Conservation (phyloP, 2,113 vertebrate species). For the Thermophis baileyi region DNA sequence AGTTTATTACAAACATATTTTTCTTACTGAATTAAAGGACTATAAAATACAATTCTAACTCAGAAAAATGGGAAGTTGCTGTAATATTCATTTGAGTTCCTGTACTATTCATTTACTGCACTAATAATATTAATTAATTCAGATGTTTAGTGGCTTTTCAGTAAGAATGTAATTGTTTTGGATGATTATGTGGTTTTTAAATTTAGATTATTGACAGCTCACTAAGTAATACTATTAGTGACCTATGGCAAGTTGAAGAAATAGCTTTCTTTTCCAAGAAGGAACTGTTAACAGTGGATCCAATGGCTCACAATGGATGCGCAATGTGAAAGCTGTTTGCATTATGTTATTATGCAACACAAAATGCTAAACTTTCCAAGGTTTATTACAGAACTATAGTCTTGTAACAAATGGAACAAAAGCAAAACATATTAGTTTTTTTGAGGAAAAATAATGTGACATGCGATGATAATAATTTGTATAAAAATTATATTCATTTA, state of each 20-base stretch:
- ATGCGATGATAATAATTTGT: neutral
- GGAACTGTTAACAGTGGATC: neutral
- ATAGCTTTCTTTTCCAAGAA: neutral
- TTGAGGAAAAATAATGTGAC: neutral
- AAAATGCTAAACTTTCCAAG: neutral
- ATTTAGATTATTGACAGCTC: conserved; percentile 1
- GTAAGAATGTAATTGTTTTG: neutral
- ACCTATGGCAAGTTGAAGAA: neutral
- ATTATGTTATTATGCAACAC: neutral
- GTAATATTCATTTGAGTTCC: neutral
- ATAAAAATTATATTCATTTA: neutral
- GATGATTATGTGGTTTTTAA: neutral
- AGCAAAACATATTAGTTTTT: neutral
- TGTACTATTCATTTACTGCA: conserved; percentile 2
- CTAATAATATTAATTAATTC: conserved; percentile 36
- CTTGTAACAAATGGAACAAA: neutral
- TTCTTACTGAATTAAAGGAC: conserved; percentile 13
- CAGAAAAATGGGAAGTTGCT: conserved; percentile 2
- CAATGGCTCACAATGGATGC: neutral
- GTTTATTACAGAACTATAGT: neutral
- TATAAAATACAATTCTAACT: conserved; percentile 19
- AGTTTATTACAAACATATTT: conserved; percentile 17
- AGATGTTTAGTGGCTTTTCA: neutral
- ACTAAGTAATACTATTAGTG: neutral
- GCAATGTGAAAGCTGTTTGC: neutral